Percentiles rank a stretch among this genome's conserved stretches.
phyloP scores from a whole-genome alignment of 2,888 invertebrate genomes.

The Portevinia maculata region DNA sequence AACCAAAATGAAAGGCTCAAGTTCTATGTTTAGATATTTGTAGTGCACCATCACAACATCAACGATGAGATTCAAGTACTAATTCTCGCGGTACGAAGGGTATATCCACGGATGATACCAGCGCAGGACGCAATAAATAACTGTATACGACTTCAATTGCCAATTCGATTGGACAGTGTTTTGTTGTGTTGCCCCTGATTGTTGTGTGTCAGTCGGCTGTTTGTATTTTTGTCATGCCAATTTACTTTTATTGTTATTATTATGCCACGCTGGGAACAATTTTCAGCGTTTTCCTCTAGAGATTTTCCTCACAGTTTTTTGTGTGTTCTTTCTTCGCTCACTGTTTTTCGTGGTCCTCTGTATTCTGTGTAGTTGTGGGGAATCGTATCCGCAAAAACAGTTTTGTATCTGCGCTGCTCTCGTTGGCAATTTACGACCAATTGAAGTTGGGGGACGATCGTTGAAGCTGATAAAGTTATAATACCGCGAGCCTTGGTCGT shows the following conservation, averaged over 20 bases:
- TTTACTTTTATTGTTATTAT: conserved; percentile 75
- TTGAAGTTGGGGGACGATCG: conserved; percentile 67
- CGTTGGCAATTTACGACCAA: conserved; percentile 67
- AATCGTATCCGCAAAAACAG: conserved; percentile 28
- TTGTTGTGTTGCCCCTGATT: conserved; percentile 39
- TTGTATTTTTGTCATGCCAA: conserved; percentile 51
- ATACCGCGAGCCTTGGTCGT: conserved; percentile 18
- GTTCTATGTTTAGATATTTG: conserved; percentile 1
- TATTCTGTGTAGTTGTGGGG: conserved; percentile 14
- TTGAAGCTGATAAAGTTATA: conserved; percentile 58
- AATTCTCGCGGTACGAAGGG: conserved; percentile 32
- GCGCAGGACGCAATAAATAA: conserved; percentile 71
- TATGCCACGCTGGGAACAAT: conserved; percentile 74
- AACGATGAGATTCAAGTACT: conserved; percentile 41
- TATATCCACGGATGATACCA: conserved; percentile 21
- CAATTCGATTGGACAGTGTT: conserved; percentile 71
- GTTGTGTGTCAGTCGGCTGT: conserved; percentile 34
- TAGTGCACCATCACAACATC: conserved; percentile 30
- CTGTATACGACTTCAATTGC: conserved; percentile 71
- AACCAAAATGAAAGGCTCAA: conserved; percentile 23
- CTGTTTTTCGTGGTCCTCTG: conserved; percentile 38
- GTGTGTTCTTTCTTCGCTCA: conserved; percentile 5
- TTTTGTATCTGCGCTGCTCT: conserved; percentile 49
- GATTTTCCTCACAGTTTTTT: conserved; percentile 57
- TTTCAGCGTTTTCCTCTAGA: conserved; percentile 72